Conservation (phyloP, 2,113 vertebrate genomes). For the Scomber colias region DNA sequence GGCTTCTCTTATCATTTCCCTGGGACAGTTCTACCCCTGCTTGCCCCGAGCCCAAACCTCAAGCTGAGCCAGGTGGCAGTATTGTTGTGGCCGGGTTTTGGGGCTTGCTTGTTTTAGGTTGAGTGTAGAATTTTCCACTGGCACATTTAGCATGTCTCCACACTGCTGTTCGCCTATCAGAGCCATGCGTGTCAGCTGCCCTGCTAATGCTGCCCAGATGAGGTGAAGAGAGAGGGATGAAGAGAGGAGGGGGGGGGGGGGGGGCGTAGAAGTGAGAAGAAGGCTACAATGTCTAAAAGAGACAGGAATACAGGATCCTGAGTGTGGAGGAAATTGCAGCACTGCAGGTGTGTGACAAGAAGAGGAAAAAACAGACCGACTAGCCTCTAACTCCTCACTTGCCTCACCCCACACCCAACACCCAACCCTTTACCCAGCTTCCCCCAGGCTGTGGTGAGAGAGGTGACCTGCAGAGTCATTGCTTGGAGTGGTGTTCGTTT, state of each 20-base stretch:
- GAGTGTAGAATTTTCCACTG: conserved; percentile 76
- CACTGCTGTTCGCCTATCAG: conserved; percentile 67
- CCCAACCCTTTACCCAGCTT: not conserved
- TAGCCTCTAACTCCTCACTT: not conserved
- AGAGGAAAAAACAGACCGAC: not conserved
- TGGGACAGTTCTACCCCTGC: conserved; percentile 25
- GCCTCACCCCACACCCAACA: not conserved
- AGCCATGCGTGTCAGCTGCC: conserved; percentile 72
- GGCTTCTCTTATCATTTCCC: conserved; percentile 42
- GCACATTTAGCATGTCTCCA: conserved; percentile 71
- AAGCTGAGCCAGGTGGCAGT: conserved; percentile 69
- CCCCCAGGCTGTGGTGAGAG: conserved; percentile 52
- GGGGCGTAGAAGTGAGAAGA: conserved; percentile 23
- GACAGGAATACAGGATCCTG: conserved; percentile 51
- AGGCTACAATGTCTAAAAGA: conserved; percentile 50
- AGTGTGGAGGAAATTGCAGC: conserved; percentile 61
- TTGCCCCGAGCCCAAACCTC: not conserved
- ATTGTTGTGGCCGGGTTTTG: conserved; percentile 57
- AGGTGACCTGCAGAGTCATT: conserved; percentile 69
- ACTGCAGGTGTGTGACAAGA: conserved; percentile 68
- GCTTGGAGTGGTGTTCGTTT: conserved; percentile 68
- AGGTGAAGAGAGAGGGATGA: conserved; percentile 60
- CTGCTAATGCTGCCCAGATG: conserved; percentile 83
- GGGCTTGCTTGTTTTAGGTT: conserved; percentile 48
- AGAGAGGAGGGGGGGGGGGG: conserved; percentile 28